Evolutionary conservation across 2,797 vertebrate species (phyloP), one percentile per base, ranked within the genome.

Genomic region (Sebastes minor): DNA sequence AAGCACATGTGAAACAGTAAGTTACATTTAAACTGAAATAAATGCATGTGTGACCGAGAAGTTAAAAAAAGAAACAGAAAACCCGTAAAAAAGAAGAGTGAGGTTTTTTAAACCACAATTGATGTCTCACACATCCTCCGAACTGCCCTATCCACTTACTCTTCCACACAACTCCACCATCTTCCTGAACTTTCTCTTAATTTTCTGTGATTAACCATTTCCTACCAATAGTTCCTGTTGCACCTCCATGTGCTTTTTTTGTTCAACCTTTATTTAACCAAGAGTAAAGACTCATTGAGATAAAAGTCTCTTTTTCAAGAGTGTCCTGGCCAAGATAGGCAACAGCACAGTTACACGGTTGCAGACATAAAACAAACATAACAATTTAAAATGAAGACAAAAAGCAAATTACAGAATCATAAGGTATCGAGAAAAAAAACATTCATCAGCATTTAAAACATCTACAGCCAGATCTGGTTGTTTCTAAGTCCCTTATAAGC

Each of bases 401-500:
- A 49, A 18, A 49, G 18, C 18, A 49, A 49, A 49, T 49, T 20
- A 49, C 7, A 18, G 46, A 49, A 49, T 49, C 18, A 49, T 9
- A 49, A 49, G 8, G 18, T 20, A 49, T 49, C 46, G 7, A 20
- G n/a, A 49, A 46, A 46, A 38, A 46, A 49, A 9, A 9, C 18
- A 1, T 49, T 20, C 46, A 49, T 20, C 46, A 49, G 46, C 46
- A 49, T 49, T 49, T 18, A 49, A 49, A 0, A 49, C 46, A 49
- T 49, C 18, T 49, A 20, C 46, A 20, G 18, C 46, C 46, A 20
- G 8, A 49, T 49, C 3, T 49, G 46, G 46, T 49, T 49, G 46
- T 0, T 49, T 20, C 18, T 18, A 49, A 49, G 18, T 20, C 46
- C 8, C 0, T 49, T 49, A 20, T 0, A 20, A 49, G 6, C 18